Evolutionary conservation across 2,113 vertebrate genomes (phyloP), one percentile per base, ranked within the genome.

Genomic region (Amphiprion percula): DNA sequence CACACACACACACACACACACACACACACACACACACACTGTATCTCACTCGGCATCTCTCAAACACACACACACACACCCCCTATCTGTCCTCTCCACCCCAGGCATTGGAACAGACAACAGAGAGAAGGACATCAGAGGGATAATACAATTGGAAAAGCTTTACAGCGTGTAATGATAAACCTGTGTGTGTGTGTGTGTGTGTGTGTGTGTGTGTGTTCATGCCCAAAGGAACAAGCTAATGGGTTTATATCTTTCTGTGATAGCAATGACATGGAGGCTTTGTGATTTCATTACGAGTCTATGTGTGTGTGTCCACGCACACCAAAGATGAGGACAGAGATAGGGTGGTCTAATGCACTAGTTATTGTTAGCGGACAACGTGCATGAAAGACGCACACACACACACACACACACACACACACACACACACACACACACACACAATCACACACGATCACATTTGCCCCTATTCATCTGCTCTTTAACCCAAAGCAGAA

Each of bases 241-340:
- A 99, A 98, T 96, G 90, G 89, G 94, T 97, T 98, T 98, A 97
- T 94, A 93, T 94, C 94, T 97, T 95, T 96, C 94, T 96, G 96
- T 96, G 97, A 98, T 97, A 96, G 93, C 95, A 85, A 95, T 96
- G 97, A 97, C 97, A 97, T 96, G 87, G 92, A 94, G 93, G 95
- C 93, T 96, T 93, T 95, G 94, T 96, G 97, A 98, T 98, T 97
- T 97, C 96, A 99, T 98, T 97, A 97, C 74, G 64, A 54, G 68
- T 49, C 77, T 74, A 83, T 63, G 74, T 83, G 83, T 84, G 84
- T 86, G 88, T 83, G 81, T 86, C 55, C 80, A 87, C 39, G 79
- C 80, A 86, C 74, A 76, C 92, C 89, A 94, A 93, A 93, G 94
- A 94, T 94, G 90, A 87, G 95, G 95, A 91, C 82, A 87, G 82